A percentile compares a stretch with the other conserved stretches of the same genome.
Evolutionary conservation across 1,140 invertebrate species (phyloP).

Genomic region (Caenorhabditis remanei): DNA sequence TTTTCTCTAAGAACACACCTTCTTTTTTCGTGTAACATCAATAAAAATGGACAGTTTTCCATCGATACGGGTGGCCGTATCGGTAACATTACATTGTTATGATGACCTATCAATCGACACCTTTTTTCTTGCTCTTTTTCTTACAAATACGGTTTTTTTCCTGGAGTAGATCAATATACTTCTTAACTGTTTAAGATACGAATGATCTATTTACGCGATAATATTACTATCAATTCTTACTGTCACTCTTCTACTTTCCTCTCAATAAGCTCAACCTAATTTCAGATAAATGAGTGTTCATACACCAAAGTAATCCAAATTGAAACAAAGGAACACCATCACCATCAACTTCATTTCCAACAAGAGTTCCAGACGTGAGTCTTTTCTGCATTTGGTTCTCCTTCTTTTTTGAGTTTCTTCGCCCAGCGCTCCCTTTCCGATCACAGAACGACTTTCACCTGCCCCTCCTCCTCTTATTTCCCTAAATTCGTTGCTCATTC

Average conservation of each 20-base stretch:
- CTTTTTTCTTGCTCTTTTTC: neutral
- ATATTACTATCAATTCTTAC: too few relatives aligned
- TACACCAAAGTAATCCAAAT: constrained; percentile 9
- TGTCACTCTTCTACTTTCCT: neutral
- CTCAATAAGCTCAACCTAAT: neutral
- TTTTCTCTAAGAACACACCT: neutral
- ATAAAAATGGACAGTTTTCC: neutral
- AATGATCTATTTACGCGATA: too few relatives aligned
- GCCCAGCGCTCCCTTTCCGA: neutral
- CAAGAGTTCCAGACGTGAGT: neutral
- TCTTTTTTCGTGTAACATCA: neutral
- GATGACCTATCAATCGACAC: neutral
- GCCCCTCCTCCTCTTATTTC: neutral
- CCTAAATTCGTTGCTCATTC: constrained; percentile 1
- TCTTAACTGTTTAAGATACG: too few relatives aligned
- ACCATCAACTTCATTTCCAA: neutral
- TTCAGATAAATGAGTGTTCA: constrained; percentile 49
- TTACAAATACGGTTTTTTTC: neutral
- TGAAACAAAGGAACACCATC: neutral
- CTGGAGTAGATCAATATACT: too few relatives aligned
- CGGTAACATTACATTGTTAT: neutral
- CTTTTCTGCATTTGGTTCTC: neutral
- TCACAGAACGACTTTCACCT: constrained; percentile 46
- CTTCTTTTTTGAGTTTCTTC: neutral
- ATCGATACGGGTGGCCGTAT: constrained; percentile 18